Evolutionary conservation across 1,140 invertebrate species (phyloP), one percentile per base, ranked within the genome.

Genomic region (Alviniconcha marisindica): DNA sequence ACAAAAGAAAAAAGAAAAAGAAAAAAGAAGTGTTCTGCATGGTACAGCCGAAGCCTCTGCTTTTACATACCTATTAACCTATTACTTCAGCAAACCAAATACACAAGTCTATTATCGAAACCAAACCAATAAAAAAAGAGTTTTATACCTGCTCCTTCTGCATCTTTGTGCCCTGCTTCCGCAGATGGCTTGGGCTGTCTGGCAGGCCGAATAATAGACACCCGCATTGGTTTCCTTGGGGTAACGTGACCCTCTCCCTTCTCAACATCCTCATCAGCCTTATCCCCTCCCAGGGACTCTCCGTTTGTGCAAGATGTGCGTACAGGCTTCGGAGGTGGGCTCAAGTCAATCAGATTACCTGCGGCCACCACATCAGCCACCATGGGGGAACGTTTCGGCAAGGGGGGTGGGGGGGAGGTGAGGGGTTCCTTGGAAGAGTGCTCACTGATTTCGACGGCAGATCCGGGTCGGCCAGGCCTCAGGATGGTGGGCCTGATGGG

Each of bases 401-500:
- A 14, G 44, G 60, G 56, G 36, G 78, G 78, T 33, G 78, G 54
- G 31, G 40, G 4, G 10, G 38, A 66, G 5, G 36, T 42, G 33
- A 2, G n/a, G 0, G 18, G 10, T 10, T 42, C n/a, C 1, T 40
- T 14, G 24, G 56, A 21, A 44, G 40, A 1, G 21, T 24, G 24
- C 33, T 80, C 78, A 24, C 38, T 18, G 21, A 38, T 7, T 4
- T 15, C 33, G 15, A 44, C 33, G 15, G 56, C 21, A 2, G 78
- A 80, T 42, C 77, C 66, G n/a, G 82, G 82, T n/a, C 77, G 60
- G 12, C 44, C n/a, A 31, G 82, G 82, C 71, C 77, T 38, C 24
- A 73, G 40, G 15, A 80, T 83, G 40, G 77, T 73, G 21, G 77
- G 82, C 36, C 69, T 42, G 38, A 66, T 48, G 15, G 63, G 63